These are phyloP conservation scores for Hephaestus fuliginosus DNA, from an alignment of 2,797 vertebrate species.

Conservation along the genomic window DNA sequence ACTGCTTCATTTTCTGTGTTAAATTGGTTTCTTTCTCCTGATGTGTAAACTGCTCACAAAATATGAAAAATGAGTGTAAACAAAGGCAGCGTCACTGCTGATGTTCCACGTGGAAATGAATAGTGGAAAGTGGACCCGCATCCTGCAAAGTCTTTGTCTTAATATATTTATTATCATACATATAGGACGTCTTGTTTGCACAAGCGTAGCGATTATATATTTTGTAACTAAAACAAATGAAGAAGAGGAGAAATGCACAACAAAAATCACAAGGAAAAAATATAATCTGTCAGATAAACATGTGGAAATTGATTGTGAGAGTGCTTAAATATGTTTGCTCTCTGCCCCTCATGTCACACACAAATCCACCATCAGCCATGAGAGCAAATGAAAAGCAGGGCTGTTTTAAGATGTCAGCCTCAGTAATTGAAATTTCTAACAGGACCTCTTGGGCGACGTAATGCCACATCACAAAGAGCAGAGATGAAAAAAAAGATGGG, in stretches of 20 bases:
- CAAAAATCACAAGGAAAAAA: neutral
- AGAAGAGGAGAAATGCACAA: neutral
- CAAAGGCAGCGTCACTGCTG: neutral
- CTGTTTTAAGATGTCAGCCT: constrained; percentile 35
- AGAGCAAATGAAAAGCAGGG: constrained; percentile 33
- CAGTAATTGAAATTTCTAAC: constrained; percentile 45
- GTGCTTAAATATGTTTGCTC: neutral
- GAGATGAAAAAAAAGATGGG: constrained; percentile 23
- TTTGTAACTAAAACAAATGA: neutral
- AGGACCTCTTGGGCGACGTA: constrained; percentile 19
- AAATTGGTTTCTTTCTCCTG: no score
- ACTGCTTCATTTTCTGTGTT: no score
- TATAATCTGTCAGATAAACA: no score
- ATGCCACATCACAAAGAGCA: constrained; percentile 18
- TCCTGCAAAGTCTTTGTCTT: neutral
- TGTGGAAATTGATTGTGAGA: no score
- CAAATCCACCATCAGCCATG: constrained; percentile 13
- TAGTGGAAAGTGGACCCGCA: no score
- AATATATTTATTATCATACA: neutral
- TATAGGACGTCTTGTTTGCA: neutral
- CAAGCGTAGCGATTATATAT: neutral
- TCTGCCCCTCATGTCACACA: neutral
- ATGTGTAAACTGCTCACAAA: no score
- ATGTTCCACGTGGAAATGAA: neutral
- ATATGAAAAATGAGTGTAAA: neutral